A percentile compares a stretch with the other conserved stretches of the same genome.
These are phyloP conservation scores for Silurus aristotelis DNA, from an alignment of 2,797 vertebrate genomes.

Conservation along the genomic window DNA sequence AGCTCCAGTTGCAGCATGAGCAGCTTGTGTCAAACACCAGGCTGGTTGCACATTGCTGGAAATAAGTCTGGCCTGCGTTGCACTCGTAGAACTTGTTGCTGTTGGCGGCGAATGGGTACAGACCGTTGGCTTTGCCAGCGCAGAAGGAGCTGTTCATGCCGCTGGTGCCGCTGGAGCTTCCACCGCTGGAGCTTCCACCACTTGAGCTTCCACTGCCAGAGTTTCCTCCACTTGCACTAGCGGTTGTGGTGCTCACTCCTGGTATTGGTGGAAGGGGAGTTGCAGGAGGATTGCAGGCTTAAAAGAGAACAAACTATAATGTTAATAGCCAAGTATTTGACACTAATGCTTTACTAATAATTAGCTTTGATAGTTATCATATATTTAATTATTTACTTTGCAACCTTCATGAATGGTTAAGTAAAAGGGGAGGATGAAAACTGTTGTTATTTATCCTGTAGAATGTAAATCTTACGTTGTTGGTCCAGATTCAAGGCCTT, in stretches of 20 bases:
- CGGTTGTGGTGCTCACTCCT: conserved; percentile 55
- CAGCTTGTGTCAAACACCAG: conserved; percentile 66
- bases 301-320: conserved; percentile 31
- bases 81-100: conserved; percentile 66
- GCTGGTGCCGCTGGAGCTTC: conserved; percentile 41
- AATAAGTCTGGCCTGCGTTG: conserved; percentile 57
- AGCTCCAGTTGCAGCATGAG: conserved; percentile 63
- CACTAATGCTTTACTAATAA: neutral
- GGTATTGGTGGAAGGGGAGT: conserved; percentile 60
- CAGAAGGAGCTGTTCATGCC: conserved; percentile 65
- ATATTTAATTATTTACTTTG: no score
- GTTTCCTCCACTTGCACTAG: conserved; percentile 45
- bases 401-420: neutral
- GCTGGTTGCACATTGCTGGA: conserved; percentile 57
- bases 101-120: conserved; percentile 59
- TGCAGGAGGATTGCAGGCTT: conserved; percentile 63
- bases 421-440: neutral
- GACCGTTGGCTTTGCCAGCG: conserved; percentile 57
- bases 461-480: conserved; percentile 50
- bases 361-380: neutral
- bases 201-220: conserved; percentile 34
- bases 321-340: neutral
- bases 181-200: neutral
- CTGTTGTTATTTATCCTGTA: neutral
- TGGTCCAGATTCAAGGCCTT: conserved; percentile 63